A percentile compares a stretch with the other conserved stretches of the same genome.
Evolutionary conservation across 2,797 vertebrate genomes (phyloP).

Genomic region (Saxicola maurus): DNA sequence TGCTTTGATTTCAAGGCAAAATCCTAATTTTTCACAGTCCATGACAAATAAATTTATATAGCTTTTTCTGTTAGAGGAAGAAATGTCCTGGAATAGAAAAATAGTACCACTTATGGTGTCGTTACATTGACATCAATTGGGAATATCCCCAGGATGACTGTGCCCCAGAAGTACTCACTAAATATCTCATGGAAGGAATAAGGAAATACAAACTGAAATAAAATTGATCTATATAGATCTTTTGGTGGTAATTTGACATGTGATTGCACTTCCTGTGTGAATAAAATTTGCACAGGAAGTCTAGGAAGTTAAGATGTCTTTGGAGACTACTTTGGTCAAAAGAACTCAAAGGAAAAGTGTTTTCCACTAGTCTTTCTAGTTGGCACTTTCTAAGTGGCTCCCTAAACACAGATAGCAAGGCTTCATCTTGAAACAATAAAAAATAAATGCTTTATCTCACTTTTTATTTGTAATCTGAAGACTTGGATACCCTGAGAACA

Average conservation of each 20-base stretch:
- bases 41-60: neutral
- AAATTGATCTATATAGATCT: neutral
- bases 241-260: neutral
- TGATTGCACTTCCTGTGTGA: neutral
- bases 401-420: neutral
- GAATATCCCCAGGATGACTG: neutral
- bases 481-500: neutral
- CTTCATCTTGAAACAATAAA: neutral
- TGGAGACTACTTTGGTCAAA: neutral
- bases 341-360: neutral
- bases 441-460: neutral
- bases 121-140: neutral
- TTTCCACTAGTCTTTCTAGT: neutral
- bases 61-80: neutral
- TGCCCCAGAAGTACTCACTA: neutral
- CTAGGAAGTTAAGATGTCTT: neutral
- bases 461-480: neutral
- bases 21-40: neutral
- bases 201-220: neutral
- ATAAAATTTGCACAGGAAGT: neutral
- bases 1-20: neutral
- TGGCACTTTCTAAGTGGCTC: neutral
- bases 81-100: neutral
- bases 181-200: neutral
- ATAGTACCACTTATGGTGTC: accelerated